A percentile compares a stretch with the other conserved stretches of the same genome.
Evolutionary conservation across 2,113 vertebrate species (phyloP).

Genomic region (Austrofundulus limnaeus): DNA sequence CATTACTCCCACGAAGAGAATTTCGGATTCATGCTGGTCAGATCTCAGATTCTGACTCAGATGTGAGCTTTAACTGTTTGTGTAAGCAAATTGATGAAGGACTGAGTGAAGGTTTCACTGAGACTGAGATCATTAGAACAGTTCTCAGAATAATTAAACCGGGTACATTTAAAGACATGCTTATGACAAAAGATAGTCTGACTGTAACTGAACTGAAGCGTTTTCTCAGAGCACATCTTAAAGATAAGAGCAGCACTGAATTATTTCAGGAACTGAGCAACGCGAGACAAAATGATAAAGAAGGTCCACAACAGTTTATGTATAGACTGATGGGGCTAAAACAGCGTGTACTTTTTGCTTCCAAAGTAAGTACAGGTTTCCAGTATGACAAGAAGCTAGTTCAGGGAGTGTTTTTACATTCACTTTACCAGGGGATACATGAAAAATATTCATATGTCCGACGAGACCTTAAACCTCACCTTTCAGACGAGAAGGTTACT

Average conservation of each 20-base stretch:
- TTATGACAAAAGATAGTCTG: conserved; percentile 3
- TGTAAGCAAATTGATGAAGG: conserved; percentile 9
- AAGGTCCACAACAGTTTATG: conserved; percentile 22
- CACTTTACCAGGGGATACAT: background rate
- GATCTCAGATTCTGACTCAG: background rate
- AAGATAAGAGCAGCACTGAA: conserved; percentile 34
- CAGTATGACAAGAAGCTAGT: background rate
- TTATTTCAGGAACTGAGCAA: conserved; percentile 45
- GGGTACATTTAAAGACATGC: conserved; percentile 2
- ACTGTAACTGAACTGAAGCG: conserved; percentile 32
- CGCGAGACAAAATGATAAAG: conserved; percentile 22
- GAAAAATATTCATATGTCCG: background rate
- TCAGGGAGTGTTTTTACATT: background rate
- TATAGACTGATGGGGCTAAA: conserved; percentile 2
- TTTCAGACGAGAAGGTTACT: background rate
- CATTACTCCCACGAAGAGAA: conserved; percentile 1
- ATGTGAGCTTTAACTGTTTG: too few species aligned
- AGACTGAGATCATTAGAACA: background rate
- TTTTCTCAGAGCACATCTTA: conserved; percentile 32
- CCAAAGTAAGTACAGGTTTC: background rate
- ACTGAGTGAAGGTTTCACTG: background rate
- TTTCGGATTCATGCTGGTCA: background rate
- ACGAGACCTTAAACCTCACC: background rate
- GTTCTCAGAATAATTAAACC: conserved; percentile 9
- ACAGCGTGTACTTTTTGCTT: background rate